Evolutionary conservation across 2,888 invertebrate species (phyloP), one percentile per base, ranked within the genome.

Genomic region (Zele albiditarsus): DNA sequence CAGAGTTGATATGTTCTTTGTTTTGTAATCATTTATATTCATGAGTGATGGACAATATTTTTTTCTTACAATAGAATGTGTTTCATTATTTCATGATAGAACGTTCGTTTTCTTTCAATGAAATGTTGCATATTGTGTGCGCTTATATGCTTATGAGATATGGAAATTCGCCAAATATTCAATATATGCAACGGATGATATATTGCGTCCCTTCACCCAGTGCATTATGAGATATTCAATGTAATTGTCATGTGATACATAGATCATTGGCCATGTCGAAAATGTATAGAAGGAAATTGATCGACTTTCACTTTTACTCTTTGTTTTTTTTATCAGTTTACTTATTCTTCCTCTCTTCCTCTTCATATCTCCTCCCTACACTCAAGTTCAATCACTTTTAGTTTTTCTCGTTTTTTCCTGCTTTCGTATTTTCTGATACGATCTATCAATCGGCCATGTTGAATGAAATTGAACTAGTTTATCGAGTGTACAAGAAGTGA

Each of bases 181-280:
- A 49, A 63, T 42, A 63, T 42, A 16, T n/a, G n/a, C 49, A 71
- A 38, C 23, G 2, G 66, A 73, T 73, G 73, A 76, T 76, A 60
- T 62, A 69, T 71, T 42, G 72, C 14, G 46, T 67, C 57, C 33
- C 62, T 38, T 14, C 16, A 46, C 46, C 5, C 14, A 70, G 65
- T 66, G 75, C 74, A 77, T 78, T 74, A 77, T 73, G 75, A 77
- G 75, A 78, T 69, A 78, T 77, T 78, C 75, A 71, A 75, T 78
- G 77, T 78, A 77, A 78, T 77, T 73, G 74, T 58, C n/a, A n/a
- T 14, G 62, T 66, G 66, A 66, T 62, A n/a, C 28, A 23, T 23
- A n/a, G 25, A 25, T 20, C 38, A 46, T 46, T 49, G 46, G 8
- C 20, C 14, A 27, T 6, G 25, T 31, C 20, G 25, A 31, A 27